Conservation (phyloP, 2,797 vertebrate genomes). For the Silurus aristotelis region DNA sequence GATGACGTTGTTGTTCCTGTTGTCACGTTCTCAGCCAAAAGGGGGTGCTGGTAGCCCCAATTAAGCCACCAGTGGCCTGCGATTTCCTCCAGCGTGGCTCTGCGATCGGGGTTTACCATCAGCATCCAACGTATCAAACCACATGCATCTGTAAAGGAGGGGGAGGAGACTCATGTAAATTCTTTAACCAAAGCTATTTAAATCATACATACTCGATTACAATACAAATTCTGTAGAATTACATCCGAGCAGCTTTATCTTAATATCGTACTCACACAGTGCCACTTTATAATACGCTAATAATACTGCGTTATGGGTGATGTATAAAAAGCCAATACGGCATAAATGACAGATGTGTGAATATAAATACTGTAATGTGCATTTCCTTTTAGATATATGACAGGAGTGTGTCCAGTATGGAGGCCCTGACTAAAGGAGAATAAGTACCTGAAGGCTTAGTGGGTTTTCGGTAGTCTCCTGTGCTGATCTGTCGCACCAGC, state of each 20-base stretch:
- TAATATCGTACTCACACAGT: neutral
- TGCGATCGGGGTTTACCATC: slow-evolving; percentile 94
- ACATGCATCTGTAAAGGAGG: slow-evolving; percentile 82
- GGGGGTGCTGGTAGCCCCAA: slow-evolving; percentile 85
- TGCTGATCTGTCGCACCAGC: slow-evolving; percentile 91
- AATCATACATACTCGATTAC: neutral
- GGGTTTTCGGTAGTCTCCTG: slow-evolving; percentile 88
- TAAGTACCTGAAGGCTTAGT: slow-evolving; percentile 80
- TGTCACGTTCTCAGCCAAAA: slow-evolving; percentile 77
- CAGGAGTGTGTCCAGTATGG: neutral
- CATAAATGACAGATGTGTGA: neutral
- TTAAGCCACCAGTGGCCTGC: slow-evolving; percentile 98
- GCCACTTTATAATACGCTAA: too few species aligned
- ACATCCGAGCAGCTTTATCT: neutral
- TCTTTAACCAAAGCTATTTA: neutral
- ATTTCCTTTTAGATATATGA: neutral
- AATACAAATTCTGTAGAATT: neutral
- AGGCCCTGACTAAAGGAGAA: neutral
- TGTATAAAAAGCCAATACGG: neutral
- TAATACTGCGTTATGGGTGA: neutral
- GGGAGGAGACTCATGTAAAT: neutral
- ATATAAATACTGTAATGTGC: neutral
- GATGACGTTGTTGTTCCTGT: slow-evolving; percentile 27
- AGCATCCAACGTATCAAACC: slow-evolving; percentile 97
- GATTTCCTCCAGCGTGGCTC: slow-evolving; percentile 91